Evolutionary conservation across 2,888 invertebrate genomes (phyloP).

Genomic region (Tetragonula carbonaria): DNA sequence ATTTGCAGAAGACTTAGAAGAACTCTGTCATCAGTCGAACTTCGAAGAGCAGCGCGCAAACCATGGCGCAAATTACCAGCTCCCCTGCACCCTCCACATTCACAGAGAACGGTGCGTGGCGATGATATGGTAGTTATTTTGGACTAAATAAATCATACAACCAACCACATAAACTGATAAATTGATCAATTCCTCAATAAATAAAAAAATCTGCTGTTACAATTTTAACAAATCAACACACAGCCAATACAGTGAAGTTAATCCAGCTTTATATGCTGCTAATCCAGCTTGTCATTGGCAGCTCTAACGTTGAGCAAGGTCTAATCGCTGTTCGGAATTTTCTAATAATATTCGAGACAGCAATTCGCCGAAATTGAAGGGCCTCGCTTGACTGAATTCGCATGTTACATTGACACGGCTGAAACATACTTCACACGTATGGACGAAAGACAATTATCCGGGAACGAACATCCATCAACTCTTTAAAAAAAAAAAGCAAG

Average conservation of each 20-base stretch:
- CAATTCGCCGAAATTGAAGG: constrained; percentile 64
- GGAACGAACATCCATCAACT: constrained; percentile 76
- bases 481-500: constrained; percentile 49
- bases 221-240: constrained; percentile 60
- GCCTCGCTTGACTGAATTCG: constrained; percentile 64
- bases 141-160: constrained; percentile 80
- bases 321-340: constrained; percentile 52
- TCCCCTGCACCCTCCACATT: constrained; percentile 75
- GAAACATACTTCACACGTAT: constrained; percentile 61
- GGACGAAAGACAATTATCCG: constrained; percentile 64
- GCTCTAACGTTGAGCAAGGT: constrained; percentile 61
- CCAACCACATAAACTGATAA: constrained; percentile 61
- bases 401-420: constrained; percentile 61
- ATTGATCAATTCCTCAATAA: constrained; percentile 53
- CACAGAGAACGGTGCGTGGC: constrained; percentile 79
- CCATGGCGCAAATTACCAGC: constrained; percentile 89
- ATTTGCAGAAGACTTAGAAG: constrained; percentile 91
- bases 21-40: constrained; percentile 91
- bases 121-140: constrained; percentile 84
- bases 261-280: constrained; percentile 54
- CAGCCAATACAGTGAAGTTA: constrained; percentile 59
- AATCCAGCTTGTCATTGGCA: constrained; percentile 62
- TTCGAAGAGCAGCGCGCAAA: constrained; percentile 93
- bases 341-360: constrained; percentile 44
- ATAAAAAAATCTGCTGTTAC: constrained; percentile 61